A percentile compares a stretch with the other conserved stretches of the same genome.
Evolutionary conservation across 2,113 vertebrate species (phyloP).

Genomic region (Catharus fuscescens): DNA sequence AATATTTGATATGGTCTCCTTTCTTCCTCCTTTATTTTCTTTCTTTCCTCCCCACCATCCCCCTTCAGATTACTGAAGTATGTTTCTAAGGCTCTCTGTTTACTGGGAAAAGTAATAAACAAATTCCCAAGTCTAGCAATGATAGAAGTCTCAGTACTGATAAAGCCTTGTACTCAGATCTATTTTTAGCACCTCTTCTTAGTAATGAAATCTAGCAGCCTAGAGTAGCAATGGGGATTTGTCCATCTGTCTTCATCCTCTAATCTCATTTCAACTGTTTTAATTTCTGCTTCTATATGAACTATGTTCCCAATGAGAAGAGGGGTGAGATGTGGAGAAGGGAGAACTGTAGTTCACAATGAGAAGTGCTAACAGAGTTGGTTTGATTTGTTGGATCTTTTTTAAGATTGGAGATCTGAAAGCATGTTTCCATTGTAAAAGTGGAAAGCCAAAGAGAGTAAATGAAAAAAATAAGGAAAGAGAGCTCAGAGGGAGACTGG

Average conservation of each 20-base stretch:
- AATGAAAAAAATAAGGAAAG: neutral
- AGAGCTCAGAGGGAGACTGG: neutral
- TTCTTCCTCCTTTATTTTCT: rapidly evolving
- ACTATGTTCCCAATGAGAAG: neutral
- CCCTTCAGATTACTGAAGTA: neutral
- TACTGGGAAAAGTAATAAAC: neutral
- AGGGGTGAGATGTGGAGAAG: neutral
- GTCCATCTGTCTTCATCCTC: neutral
- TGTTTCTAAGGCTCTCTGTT: neutral
- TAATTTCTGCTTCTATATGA: neutral
- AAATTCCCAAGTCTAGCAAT: neutral
- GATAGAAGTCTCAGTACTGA: neutral
- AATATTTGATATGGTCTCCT: neutral
- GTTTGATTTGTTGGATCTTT: neutral
- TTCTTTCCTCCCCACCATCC: too few relatives aligned
- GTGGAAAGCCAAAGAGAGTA: neutral
- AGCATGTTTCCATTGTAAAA: neutral
- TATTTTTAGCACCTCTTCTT: neutral
- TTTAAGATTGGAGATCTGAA: neutral
- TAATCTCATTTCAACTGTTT: neutral
- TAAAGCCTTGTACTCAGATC: neutral
- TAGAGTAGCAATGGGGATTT: neutral
- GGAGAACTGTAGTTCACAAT: neutral
- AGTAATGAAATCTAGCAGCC: neutral
- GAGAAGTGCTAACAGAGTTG: neutral